Evolutionary conservation across 2,888 invertebrate species (phyloP), one percentile per base, ranked within the genome.

Genomic region (Zeuzera pyrina): DNA sequence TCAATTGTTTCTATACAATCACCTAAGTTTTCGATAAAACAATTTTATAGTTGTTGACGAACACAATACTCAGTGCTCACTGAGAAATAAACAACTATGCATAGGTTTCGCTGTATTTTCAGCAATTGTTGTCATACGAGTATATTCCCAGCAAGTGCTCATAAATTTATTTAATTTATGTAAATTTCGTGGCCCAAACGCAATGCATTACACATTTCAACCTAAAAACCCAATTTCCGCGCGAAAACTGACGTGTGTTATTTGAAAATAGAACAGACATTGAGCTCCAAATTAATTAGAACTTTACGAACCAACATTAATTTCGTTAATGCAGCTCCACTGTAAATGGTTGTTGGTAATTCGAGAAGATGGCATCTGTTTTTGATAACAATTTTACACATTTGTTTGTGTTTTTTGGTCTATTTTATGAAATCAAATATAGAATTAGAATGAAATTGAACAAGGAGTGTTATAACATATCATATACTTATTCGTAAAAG

Each of bases 171-270:
- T n/a, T n/a, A n/a, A n/a, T n/a, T 16, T 13, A 27, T 28, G 26
- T 39, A 16, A 27, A 32, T 51, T 57, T 54, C 41, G 33, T 52
- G 44, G 56, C 55, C 54, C 36, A 36, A 37, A 33, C 42, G 36
- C 37, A 12, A 46, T 39, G 44, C 39, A 55, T 34, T 6, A 50
- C 45, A 48, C 41, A 41, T 59, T 59, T 60, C 57, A 62, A 56
- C 69, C 69, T 43, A 57, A 47, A 66, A 64, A 71, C 71, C 71
- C 38, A 54, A 57, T 67, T 69, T 52, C 41, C 45, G 16, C 33
- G 34, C 39, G 34, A 35, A 27, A 41, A 19, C 2, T 38, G 39
- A 37, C 30, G 16, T 33, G 32, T 35, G n/a, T n/a, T n/a, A 39
- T 45, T 43, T 45, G 33, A 34, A 36, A 42, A 26, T 36, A 42